Conservation (phyloP, 2,113 vertebrate species). For the Chaetops frenatus region DNA sequence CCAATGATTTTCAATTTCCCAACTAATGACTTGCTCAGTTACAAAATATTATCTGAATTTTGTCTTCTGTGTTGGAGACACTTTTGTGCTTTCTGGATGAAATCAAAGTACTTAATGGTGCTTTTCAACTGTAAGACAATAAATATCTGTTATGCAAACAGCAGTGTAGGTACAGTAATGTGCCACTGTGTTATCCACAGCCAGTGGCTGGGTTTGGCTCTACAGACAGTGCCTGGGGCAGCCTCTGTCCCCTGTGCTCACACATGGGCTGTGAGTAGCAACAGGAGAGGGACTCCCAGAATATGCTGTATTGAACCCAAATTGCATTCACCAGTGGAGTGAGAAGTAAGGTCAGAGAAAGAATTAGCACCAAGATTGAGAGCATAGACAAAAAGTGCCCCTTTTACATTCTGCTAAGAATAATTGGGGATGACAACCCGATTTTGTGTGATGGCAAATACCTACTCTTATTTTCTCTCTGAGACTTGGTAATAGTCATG, state of each 20-base stretch:
- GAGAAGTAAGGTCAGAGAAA: not conserved
- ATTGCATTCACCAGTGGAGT: not conserved
- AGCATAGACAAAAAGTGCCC: not conserved
- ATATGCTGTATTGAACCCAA: not conserved
- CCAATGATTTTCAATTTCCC: not conserved
- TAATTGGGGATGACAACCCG: not conserved
- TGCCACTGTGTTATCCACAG: not conserved
- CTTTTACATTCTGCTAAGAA: not conserved
- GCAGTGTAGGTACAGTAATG: not conserved
- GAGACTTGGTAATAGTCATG: slow-evolving; percentile 30
- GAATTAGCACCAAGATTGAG: not conserved
- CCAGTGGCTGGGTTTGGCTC: not conserved
- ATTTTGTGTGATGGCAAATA: not conserved
- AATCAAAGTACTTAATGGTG: not conserved
- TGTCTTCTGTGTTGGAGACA: not conserved
- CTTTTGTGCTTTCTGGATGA: not conserved
- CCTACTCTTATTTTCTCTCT: not conserved
- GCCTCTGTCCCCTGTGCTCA: not conserved
- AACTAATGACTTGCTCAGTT: not conserved
- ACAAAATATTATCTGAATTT: not conserved
- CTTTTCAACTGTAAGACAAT: not conserved
- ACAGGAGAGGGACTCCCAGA: not conserved
- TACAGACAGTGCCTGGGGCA: not conserved
- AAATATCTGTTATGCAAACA: not conserved
- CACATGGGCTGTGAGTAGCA: not conserved